phyloP scores from a whole-genome alignment of 2,797 vertebrate genomes.

The Benthosema pterotum region DNA sequence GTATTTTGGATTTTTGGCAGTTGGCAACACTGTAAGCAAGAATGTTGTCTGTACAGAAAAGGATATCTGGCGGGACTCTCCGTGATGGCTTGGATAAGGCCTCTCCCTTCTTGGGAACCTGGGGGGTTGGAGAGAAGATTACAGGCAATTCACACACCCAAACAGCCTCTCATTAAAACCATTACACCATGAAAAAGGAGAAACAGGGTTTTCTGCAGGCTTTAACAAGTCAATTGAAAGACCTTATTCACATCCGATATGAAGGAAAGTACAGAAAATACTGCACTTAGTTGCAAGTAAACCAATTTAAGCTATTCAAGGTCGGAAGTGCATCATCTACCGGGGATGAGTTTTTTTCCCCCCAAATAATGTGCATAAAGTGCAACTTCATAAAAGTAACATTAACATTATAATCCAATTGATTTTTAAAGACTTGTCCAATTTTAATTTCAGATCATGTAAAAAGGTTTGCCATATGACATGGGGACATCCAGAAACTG shows the following conservation, averaged over 20 bases:
- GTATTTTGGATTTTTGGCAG: too few relatives aligned
- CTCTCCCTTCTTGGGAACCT: constrained; percentile 86
- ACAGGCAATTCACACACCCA: neutral
- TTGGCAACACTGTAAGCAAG: too few relatives aligned
- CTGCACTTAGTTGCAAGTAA: neutral
- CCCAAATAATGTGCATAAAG: too few relatives aligned
- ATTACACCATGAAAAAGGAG: too few relatives aligned
- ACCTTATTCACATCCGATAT: too few relatives aligned
- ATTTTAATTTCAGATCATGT: neutral
- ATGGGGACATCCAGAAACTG: neutral
- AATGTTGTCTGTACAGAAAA: constrained; percentile 62
- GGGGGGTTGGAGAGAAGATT: constrained; percentile 20
- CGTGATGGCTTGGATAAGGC: constrained; percentile 87
- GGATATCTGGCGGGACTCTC: constrained; percentile 98
- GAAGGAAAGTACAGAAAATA: neutral
- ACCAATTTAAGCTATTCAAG: too few relatives aligned
- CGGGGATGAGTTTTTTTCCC: constrained; percentile 18
- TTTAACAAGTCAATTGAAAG: too few relatives aligned
- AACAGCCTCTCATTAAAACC: too few relatives aligned
- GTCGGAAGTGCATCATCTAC: constrained; percentile 1
- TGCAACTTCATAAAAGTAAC: constrained; percentile 12
- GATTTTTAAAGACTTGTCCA: neutral
- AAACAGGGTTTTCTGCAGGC: too few relatives aligned
- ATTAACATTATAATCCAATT: constrained; percentile 1
- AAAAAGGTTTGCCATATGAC: neutral